Evolutionary conservation across 2,888 invertebrate species (phyloP).

Genomic region (Sturmia bella): DNA sequence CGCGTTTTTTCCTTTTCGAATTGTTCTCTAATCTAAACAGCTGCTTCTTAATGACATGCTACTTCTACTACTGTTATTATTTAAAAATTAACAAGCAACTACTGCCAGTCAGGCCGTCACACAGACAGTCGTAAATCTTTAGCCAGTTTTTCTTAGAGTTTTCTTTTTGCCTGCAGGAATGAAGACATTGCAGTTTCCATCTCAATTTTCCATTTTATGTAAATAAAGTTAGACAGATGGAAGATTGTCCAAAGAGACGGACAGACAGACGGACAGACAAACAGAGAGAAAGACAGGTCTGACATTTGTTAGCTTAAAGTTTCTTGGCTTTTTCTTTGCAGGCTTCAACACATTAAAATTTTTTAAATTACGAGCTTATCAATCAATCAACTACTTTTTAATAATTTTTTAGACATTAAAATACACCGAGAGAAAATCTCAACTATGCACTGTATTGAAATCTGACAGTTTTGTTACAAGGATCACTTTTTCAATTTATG

Average conservation of each 20-base stretch:
- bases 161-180: constrained; percentile 36
- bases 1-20: constrained; percentile 10
- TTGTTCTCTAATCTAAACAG: constrained; percentile 34
- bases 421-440: constrained; percentile 23
- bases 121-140: constrained; percentile 56
- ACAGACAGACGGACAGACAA: not conserved
- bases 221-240: constrained; percentile 53
- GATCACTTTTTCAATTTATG: too few species aligned
- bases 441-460: too few species aligned
- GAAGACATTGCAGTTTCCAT: constrained; percentile 60
- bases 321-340: constrained; percentile 38
- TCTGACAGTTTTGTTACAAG: too few species aligned
- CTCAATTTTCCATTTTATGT: constrained; percentile 60
- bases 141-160: constrained; percentile 30
- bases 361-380: constrained; percentile 63
- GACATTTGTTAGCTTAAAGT: constrained; percentile 33
- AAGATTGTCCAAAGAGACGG: constrained; percentile 32
- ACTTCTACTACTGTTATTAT: constrained; percentile 39
- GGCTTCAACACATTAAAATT: constrained; percentile 55
- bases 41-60: constrained; percentile 65
- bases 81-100: constrained; percentile 51
- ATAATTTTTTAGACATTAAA: constrained; percentile 44
- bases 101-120: constrained; percentile 46
- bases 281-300: constrained; percentile 34
- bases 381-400: constrained; percentile 66